Evolutionary conservation across 2,797 vertebrate species (phyloP), one percentile per base, ranked within the genome.

Genomic region (Poecilia velifera): DNA sequence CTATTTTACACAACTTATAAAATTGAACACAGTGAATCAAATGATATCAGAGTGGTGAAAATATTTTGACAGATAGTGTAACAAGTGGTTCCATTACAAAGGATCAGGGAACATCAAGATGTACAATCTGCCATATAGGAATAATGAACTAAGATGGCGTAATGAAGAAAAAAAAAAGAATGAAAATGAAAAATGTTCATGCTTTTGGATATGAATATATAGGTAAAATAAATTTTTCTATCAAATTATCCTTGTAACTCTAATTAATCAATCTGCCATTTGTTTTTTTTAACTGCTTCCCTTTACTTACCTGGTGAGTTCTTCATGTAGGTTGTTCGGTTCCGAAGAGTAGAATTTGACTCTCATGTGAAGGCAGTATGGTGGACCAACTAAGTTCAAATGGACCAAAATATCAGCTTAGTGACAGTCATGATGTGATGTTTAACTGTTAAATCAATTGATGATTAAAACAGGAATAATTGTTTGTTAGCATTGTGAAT

Each of bases 261-360:
- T 51, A 51, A 8, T 51, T 51, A 28, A 59, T 14, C 9, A 28
- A 59, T 13, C 57, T n/a, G 12, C n/a, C 7, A 12, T 55, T n/a
- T 12, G 8, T 55, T n/a, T 55, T 72, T 72, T 34, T 72, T 28
- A 73, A 8, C 34, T 41, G 47, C 49, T 39, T 28, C 46, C 49
- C 31, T 72, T 1, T 5, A 77, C 86, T 83, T 87, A 99, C 98
- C 98, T 96, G 82, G 98, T 99, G 79, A 99, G 95, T 78, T 99
- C 98, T 90, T 99, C 98, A 36, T 98, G 98, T 12, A 99, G 96
- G 89, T 99, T 99, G 94, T 99, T 99, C 10, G 98, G 98, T 87
- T 99, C 98, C 12, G 98, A 99, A 0, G 98, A 99, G 91, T 99
- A 99, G 94, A 99, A 99, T 88, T 99, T 99, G 18, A 99, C 98